phyloP scores from a whole-genome alignment of 2,888 invertebrate genomes.

The Cryptus armator region DNA sequence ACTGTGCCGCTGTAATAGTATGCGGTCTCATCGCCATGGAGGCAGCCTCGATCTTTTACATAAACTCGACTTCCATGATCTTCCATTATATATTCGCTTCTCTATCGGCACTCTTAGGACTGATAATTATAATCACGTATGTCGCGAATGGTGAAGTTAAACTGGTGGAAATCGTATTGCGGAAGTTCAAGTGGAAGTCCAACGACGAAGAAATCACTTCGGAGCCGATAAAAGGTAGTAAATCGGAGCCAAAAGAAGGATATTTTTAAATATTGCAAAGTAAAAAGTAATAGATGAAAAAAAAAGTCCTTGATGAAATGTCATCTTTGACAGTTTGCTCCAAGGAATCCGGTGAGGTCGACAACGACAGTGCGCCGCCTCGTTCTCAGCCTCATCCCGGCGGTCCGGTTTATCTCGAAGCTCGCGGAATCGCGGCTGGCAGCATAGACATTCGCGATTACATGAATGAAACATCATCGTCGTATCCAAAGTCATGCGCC shows the following conservation, averaged over 20 bases:
- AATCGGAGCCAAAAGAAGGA: too few species aligned
- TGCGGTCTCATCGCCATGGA: constrained; percentile 87
- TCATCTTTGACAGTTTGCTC: constrained; percentile 86
- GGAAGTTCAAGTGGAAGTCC: constrained; percentile 78
- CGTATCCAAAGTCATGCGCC: constrained; percentile 71
- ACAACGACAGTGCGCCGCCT: constrained; percentile 87
- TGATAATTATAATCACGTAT: constrained; percentile 56
- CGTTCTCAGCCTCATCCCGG: constrained; percentile 65
- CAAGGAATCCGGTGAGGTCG: constrained; percentile 89
- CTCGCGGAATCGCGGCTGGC: constrained; percentile 78
- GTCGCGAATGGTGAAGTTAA: constrained; percentile 75
- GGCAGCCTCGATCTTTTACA: constrained; percentile 88
- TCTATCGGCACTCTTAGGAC: constrained; percentile 85
- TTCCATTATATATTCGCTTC: constrained; percentile 88
- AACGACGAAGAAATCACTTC: constrained; percentile 78
- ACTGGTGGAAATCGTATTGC: constrained; percentile 77
- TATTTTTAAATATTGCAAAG: constrained; percentile 71
- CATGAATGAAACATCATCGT: constrained; percentile 74
- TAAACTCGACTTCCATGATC: constrained; percentile 87
- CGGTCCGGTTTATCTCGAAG: constrained; percentile 75
- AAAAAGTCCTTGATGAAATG: too few species aligned
- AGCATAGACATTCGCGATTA: constrained; percentile 82
- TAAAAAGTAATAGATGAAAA: too few species aligned
- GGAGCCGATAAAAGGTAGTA: constrained; percentile 83
- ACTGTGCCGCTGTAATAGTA: constrained; percentile 88